Base-by-base conservation (phyloP, 2,113 vertebrate genomes). In the Neodontobutis hainanensis region DNA sequence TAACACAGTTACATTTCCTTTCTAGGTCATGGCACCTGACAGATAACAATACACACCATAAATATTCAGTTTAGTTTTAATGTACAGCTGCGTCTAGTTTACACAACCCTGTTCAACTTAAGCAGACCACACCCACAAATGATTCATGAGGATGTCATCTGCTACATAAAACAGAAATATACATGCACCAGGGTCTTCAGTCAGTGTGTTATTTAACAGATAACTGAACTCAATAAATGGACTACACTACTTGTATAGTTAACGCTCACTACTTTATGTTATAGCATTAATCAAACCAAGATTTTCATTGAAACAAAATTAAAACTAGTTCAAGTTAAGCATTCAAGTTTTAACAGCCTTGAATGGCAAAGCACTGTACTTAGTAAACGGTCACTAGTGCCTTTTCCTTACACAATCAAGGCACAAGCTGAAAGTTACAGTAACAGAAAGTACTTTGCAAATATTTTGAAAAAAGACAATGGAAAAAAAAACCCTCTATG, bases 121-220 rank as follows among this genome's bases (percentile, higher is more conserved):
- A 50, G 42, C 42, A 55, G 70, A 45, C 43, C 38, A 58, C 56
- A 73, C 56, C 65, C 46, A 57, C 35, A 77, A 42, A 44, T 82
- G 78, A 83, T 73, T 86, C 78, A 80, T 69, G 34, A 32, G 38
- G 72, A 52, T 73, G 34, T 58, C 69, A 75, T 83, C 38, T 83
- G 48, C 56, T 62, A 65, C 68, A 71, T 71, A 78, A 77, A 81
- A 35, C 70, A 61, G 63, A 45, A 75, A 64, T 8, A 73, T 27
- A 3, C 50, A 59, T 5, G 10, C 35, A 5, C 65, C 49, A 56
- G 16, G 45, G 53, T 42, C 61, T 64, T 59, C 50, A 32, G 19
- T 63, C 65, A 70, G 52, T 61, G 47, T 75, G 50, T 66, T 19
- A 73, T 11, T 70, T 63, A 60, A 65, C 5, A 42, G 67, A 14